Conservation (phyloP, 2,113 vertebrate species). For the Turdus rufiventris region DNA sequence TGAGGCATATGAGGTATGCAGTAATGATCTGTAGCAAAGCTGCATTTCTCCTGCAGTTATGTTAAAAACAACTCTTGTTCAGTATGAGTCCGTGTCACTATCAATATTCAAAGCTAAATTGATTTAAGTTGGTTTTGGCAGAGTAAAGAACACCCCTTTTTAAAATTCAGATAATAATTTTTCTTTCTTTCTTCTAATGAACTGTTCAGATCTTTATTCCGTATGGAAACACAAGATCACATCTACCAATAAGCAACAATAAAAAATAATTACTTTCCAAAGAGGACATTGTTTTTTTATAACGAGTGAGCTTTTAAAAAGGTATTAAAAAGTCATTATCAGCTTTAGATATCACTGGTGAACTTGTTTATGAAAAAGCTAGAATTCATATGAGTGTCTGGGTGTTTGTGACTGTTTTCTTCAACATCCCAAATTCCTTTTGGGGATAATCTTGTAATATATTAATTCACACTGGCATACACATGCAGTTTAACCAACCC, state of each 20-base stretch:
- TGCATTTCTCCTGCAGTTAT: neutral
- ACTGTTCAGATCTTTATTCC: neutral
- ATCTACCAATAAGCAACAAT: neutral
- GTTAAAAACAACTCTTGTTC: neutral
- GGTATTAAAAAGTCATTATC: neutral
- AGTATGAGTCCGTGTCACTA: neutral
- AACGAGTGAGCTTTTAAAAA: neutral
- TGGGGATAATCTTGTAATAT: neutral
- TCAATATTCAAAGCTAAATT: neutral
- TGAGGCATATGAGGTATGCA: neutral
- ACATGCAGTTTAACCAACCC: neutral
- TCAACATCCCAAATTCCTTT: neutral
- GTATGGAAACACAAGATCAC: neutral
- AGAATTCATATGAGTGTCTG: neutral
- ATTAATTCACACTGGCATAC: neutral
- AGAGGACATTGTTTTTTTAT: neutral
- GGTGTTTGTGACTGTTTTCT: neutral
- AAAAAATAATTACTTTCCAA: neutral
- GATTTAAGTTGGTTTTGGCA: neutral
- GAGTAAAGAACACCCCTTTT: neutral
- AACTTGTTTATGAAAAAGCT: neutral
- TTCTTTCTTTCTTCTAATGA: neutral
- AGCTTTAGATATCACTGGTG: neutral
- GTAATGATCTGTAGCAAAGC: neutral
- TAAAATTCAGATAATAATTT: neutral